phyloP scores from a whole-genome alignment of 2,888 invertebrate species.

The Aleiodes leptofemur region DNA sequence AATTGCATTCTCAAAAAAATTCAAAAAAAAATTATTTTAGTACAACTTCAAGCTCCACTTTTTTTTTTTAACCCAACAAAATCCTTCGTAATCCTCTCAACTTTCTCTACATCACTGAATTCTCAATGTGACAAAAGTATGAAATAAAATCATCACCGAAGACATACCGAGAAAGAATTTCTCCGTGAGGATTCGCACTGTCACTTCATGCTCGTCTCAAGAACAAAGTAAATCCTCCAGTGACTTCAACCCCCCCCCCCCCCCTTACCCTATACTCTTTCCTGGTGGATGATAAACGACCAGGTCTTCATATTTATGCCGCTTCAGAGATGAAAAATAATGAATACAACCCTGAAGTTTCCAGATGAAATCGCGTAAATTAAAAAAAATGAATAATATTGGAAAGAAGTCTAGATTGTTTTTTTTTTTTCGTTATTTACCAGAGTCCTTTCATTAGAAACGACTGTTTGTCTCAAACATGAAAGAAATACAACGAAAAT shows the following conservation, averaged over 20 bases:
- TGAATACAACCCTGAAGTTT: too few species aligned
- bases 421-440: too few species aligned
- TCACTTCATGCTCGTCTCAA: conserved; percentile 51
- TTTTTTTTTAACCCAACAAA: neutral
- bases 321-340: too few species aligned
- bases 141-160: conserved; percentile 21
- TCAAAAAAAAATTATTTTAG: too few species aligned
- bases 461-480: too few species aligned
- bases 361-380: too few species aligned
- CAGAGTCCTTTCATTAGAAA: too few species aligned
- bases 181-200: conserved; percentile 38
- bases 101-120: conserved; percentile 9
- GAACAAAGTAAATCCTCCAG: conserved; percentile 59
- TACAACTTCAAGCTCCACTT: too few species aligned
- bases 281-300: conserved; percentile 54
- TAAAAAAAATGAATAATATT: too few species aligned
- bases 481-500: too few species aligned
- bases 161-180: conserved; percentile 8
- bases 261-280: neutral
- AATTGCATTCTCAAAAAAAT: too few species aligned
- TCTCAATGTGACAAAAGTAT: conserved; percentile 10
- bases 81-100: conserved; percentile 20
- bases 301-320: conserved; percentile 52
- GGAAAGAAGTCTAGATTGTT: too few species aligned
- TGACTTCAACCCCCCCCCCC: neutral